phyloP scores from a whole-genome alignment of 1,140 invertebrate species.

The Platyscapa corneri region DNA sequence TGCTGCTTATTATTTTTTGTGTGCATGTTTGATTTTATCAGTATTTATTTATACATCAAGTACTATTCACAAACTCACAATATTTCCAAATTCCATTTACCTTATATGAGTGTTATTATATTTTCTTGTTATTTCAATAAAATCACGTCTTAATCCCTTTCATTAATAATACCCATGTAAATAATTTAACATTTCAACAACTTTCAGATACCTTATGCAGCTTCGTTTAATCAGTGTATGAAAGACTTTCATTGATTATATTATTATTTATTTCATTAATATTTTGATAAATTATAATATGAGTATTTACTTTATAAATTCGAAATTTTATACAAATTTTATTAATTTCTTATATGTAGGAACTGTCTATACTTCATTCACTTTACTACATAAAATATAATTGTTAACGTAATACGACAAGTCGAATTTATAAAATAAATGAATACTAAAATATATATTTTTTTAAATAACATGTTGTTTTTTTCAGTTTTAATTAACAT shows the following conservation, averaged over 20 bases:
- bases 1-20: not conserved
- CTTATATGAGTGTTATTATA: too few relatives aligned
- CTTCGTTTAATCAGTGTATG: conserved; percentile 26
- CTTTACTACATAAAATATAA: not conserved
- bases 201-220: conserved; percentile 39
- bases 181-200: conserved; percentile 14
- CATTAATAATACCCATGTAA: conserved; percentile 22
- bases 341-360: not conserved
- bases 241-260: conserved; percentile 31
- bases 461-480: not conserved
- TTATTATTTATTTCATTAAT: conserved; percentile 41
- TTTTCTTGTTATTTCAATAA: conserved; percentile 7
- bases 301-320: conserved; percentile 22
- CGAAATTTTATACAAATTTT: not conserved
- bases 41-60: not conserved
- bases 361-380: not conserved
- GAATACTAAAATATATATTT: not conserved
- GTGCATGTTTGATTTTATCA: conserved; percentile 13
- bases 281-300: not conserved
- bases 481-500: not conserved
- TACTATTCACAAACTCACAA: too few relatives aligned
- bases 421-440: not conserved
- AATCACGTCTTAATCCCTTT: conserved; percentile 28
- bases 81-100: too few relatives aligned
- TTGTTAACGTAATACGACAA: not conserved